Percentiles rank a stretch among this genome's conserved stretches.
phyloP scores from a whole-genome alignment of 2,113 vertebrate species.

The Meles meles region DNA sequence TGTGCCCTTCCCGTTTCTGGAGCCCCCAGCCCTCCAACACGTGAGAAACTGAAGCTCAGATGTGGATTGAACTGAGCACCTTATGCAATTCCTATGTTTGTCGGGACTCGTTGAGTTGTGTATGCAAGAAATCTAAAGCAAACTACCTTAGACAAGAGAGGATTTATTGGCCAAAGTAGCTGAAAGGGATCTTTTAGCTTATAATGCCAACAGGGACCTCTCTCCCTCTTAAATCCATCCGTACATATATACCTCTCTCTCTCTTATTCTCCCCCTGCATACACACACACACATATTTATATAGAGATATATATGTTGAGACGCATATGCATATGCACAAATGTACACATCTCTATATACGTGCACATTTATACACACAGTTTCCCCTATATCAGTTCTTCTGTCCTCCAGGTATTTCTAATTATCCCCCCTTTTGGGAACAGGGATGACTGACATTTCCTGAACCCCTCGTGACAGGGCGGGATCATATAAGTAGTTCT shows the following conservation, averaged over 20 bases:
- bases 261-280: background rate
- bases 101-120: background rate
- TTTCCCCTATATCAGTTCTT: background rate
- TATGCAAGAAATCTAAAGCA: background rate
- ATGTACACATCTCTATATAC: background rate
- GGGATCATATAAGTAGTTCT: background rate
- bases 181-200: background rate
- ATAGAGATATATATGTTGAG: background rate
- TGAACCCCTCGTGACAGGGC: background rate
- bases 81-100: background rate
- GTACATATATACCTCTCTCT: background rate
- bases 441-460: background rate
- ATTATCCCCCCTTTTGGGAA: background rate
- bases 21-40: background rate
- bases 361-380: background rate
- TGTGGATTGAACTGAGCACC: background rate
- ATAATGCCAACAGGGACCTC: background rate
- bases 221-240: background rate
- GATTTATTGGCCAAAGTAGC: background rate
- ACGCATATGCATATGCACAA: background rate
- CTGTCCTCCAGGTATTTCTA: background rate
- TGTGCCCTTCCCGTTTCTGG: background rate
- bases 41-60: background rate
- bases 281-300: background rate
- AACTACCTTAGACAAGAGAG: background rate